phyloP scores from a whole-genome alignment of 2,113 vertebrate genomes.

The Muntiacus muntjak region DNA sequence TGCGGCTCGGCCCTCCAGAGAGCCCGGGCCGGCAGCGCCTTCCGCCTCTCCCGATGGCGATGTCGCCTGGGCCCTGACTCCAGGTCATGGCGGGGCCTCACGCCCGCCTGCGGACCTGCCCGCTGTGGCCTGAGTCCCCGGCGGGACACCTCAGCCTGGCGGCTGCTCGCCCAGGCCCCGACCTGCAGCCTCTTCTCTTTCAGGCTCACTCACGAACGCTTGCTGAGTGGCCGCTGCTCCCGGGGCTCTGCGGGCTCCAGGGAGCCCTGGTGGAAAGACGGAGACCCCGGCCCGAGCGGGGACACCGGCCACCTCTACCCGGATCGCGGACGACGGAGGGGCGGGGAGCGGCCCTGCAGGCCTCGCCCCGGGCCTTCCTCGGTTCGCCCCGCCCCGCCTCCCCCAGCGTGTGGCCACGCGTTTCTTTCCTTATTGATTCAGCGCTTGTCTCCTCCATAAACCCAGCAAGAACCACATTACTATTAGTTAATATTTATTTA shows the following conservation, averaged over 20 bases:
- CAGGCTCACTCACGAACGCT: fast-evolving
- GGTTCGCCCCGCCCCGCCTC: fast-evolving
- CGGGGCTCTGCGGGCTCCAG: not conserved
- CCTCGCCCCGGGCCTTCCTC: not conserved
- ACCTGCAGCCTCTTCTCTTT: fast-evolving
- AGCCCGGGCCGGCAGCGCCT: fast-evolving
- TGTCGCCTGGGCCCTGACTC: fast-evolving
- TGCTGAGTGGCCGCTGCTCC: fast-evolving
- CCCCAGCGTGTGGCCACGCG: fast-evolving
- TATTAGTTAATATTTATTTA: not conserved
- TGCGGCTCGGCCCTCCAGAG: fast-evolving
- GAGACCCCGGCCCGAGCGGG: fast-evolving
- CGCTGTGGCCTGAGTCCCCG: fast-evolving
- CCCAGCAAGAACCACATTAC: not conserved
- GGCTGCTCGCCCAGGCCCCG: fast-evolving
- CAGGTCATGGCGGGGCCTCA: fast-evolving
- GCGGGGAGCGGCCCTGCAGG: not conserved
- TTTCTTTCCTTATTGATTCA: not conserved
- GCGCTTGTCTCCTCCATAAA: not conserved
- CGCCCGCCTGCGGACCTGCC: fast-evolving
- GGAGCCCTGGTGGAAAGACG: fast-evolving
- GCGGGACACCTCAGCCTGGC: fast-evolving
- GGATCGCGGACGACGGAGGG: fast-evolving
- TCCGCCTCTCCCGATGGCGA: fast-evolving
- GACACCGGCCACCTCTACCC: fast-evolving